Conservation (phyloP, 2,113 vertebrate genomes). For the Muntiacus reevesi region DNA sequence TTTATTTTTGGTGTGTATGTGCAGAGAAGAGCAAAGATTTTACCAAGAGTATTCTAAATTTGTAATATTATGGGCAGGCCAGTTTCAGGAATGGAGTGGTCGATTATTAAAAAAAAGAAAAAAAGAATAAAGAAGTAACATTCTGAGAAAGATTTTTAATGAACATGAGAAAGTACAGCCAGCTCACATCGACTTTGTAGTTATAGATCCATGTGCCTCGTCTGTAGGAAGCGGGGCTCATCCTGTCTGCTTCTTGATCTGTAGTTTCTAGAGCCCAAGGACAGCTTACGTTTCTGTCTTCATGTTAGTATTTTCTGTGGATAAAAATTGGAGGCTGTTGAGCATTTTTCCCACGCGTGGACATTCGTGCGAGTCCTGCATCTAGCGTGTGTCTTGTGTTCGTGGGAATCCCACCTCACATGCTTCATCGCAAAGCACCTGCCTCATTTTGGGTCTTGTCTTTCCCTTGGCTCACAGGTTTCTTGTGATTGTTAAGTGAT, state of each 20-base stretch:
- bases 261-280: neutral
- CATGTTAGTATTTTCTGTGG: neutral
- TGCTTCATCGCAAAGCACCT: accelerated
- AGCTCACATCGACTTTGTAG: accelerated
- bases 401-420: accelerated
- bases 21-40: neutral
- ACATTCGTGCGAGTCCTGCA: accelerated
- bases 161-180: neutral
- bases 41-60: neutral
- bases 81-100: neutral
- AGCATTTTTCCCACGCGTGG: no score
- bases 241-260: neutral
- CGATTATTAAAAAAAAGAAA: neutral
- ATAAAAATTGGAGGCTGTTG: neutral
- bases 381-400: neutral
- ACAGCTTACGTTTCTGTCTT: neutral
- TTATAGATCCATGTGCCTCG: accelerated
- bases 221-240: accelerated
- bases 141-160: neutral
- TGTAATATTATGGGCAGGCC: neutral
- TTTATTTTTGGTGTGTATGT: neutral
- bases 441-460: accelerated
- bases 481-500: accelerated
- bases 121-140: neutral
- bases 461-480: neutral